Evolutionary conservation across 2,797 vertebrate genomes (phyloP).

Genomic region (Clamator glandarius): DNA sequence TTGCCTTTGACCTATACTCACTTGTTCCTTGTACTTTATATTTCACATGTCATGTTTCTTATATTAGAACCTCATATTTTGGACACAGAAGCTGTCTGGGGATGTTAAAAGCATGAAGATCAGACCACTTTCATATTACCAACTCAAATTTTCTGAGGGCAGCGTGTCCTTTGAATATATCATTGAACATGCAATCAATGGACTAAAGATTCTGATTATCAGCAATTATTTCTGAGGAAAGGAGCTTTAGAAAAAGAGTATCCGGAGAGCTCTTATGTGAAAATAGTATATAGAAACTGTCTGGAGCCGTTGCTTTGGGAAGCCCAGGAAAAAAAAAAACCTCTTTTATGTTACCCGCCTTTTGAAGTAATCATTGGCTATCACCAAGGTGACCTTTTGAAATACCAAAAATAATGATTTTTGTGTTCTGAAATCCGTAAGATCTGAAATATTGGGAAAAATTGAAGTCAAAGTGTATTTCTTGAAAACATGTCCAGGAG

Average conservation of each 20-base stretch:
- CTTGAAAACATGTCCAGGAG: constrained; percentile 38
- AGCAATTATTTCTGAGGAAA: neutral
- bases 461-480: constrained; percentile 53
- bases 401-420: constrained; percentile 26
- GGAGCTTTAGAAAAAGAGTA: neutral
- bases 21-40: neutral
- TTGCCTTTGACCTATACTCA: neutral
- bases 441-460: constrained; percentile 35
- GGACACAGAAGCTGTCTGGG: neutral
- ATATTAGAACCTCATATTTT: neutral
- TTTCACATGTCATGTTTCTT: neutral
- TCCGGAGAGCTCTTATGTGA: neutral
- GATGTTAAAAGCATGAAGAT: neutral
- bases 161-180: neutral
- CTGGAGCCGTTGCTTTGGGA: neutral
- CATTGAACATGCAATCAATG: neutral
- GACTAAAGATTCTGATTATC: neutral
- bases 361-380: neutral
- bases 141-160: neutral
- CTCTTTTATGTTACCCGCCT: neutral
- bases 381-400: neutral
- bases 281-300: neutral
- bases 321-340: neutral
- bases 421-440: neutral
- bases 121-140: neutral